Conservation (phyloP, 1,140 invertebrate species). For the Asobara japonica region DNA sequence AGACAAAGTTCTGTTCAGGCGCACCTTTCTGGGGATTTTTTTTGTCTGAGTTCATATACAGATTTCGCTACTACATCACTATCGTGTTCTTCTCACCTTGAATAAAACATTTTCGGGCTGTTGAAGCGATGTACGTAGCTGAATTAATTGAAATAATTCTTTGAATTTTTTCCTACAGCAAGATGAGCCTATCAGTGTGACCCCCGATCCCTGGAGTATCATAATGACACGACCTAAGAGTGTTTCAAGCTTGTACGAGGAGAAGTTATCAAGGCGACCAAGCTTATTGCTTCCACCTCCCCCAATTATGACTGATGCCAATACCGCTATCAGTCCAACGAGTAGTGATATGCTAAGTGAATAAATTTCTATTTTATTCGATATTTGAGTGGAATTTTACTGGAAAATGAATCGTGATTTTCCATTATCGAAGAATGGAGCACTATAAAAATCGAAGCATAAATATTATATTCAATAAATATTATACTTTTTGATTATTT, state of each 20-base stretch:
- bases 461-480: no score
- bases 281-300: conserved; percentile 51
- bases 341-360: conserved; percentile 55
- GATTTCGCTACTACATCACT: no score
- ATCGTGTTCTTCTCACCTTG: no score
- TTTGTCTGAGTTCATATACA: no score
- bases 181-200: conserved; percentile 45
- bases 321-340: conserved; percentile 49
- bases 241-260: conserved; percentile 50
- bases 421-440: background rate
- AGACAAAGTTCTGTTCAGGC: no score
- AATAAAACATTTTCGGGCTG: no score
- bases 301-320: conserved; percentile 44
- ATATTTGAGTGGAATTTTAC: conserved; percentile 8
- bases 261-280: conserved; percentile 51
- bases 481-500: no score
- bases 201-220: conserved; percentile 53
- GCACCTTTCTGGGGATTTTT: no score
- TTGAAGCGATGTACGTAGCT: no score
- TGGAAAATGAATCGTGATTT: no score
- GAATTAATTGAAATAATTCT: background rate
- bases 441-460: background rate
- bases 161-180: conserved; percentile 26
- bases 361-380: conserved; percentile 35
- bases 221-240: conserved; percentile 49